phyloP scores from a whole-genome alignment of 1,140 invertebrate species.

The Choristoneura fumiferana region DNA sequence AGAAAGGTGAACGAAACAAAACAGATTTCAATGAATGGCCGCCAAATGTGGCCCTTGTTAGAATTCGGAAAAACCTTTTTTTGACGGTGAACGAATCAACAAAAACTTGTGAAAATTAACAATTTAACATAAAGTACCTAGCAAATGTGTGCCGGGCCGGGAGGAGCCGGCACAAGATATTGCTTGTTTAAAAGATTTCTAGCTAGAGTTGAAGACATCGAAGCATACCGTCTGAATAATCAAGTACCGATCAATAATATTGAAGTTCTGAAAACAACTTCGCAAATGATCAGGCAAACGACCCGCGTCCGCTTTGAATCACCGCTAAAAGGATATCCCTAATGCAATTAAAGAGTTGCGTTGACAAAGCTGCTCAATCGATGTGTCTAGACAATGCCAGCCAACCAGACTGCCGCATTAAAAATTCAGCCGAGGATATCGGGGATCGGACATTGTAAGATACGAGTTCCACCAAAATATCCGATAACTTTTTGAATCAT shows the following conservation, averaged over 20 bases:
- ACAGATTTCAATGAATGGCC: background rate
- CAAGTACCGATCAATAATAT: background rate
- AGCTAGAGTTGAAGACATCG: background rate
- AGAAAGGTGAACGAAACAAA: slow-evolving; percentile 9
- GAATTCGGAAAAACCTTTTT: background rate
- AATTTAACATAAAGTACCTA: no score
- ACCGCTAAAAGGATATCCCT: slow-evolving; percentile 22
- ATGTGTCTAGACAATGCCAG: slow-evolving; percentile 69
- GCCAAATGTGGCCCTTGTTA: background rate
- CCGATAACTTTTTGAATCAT: no score
- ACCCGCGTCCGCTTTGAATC: background rate
- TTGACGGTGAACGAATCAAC: no score
- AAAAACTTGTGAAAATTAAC: no score
- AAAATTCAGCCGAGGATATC: slow-evolving; percentile 28
- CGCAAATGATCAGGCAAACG: slow-evolving; percentile 3
- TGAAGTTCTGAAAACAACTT: background rate
- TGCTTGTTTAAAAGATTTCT: no score
- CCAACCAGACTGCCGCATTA: slow-evolving; percentile 29
- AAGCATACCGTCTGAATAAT: background rate
- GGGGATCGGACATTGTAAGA: background rate
- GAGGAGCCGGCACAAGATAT: no score
- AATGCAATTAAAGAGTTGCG: slow-evolving; percentile 39
- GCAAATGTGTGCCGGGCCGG: no score
- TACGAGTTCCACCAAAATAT: no score
- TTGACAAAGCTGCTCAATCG: slow-evolving; percentile 51